Conservation (phyloP, 2,888 invertebrate genomes). For the Leucophenga montana region DNA sequence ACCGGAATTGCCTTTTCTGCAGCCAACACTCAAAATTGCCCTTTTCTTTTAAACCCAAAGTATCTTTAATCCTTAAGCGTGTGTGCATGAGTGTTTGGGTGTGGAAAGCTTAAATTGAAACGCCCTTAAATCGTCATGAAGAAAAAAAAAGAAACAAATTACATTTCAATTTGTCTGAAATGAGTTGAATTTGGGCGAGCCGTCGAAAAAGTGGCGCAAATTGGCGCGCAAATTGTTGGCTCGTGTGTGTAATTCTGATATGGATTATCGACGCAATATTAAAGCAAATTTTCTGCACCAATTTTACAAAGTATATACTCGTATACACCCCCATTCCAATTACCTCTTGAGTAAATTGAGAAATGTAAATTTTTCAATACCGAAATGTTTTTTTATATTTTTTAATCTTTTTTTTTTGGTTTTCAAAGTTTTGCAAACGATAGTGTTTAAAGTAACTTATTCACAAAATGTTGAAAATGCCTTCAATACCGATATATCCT, state of each 20-base stretch:
- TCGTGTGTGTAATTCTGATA: slow-evolving; percentile 8
- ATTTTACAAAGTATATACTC: too few species aligned
- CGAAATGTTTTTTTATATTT: too few species aligned
- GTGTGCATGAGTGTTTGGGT: slow-evolving; percentile 27
- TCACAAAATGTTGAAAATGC: too few species aligned
- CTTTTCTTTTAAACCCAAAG: too few species aligned
- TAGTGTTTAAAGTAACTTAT: too few species aligned
- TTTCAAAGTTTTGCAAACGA: too few species aligned
- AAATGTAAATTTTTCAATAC: background rate
- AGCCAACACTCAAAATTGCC: background rate
- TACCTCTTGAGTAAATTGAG: background rate
- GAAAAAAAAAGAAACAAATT: slow-evolving; percentile 41
- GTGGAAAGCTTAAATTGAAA: background rate
- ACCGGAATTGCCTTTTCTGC: background rate
- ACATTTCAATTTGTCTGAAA: slow-evolving; percentile 56
- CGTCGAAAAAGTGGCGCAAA: slow-evolving; percentile 2
- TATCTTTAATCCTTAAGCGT: background rate
- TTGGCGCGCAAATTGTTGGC: slow-evolving; percentile 21
- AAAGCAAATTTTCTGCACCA: too few species aligned
- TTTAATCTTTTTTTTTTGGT: too few species aligned
- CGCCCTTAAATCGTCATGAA: background rate
- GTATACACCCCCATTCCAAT: too few species aligned
- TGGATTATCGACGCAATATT: background rate
- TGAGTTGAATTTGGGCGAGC: background rate
- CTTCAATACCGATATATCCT: too few species aligned